These are phyloP conservation scores for Conopomorpha cramerella DNA, from an alignment of 1,140 invertebrate species.

Conservation along the genomic window DNA sequence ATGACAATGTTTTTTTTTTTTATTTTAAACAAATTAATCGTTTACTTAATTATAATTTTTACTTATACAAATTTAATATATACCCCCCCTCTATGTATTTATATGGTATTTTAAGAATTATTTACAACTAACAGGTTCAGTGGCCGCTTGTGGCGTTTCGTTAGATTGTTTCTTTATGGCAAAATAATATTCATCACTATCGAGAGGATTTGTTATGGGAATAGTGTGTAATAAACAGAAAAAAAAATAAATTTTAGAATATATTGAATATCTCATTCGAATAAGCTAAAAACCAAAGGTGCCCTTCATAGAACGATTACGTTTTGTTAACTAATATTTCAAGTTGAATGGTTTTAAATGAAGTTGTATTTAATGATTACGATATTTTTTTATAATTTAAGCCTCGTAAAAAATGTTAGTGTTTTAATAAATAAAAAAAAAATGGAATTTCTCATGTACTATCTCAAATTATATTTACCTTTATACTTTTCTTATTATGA, in stretches of 20 bases:
- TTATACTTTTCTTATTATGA: too few species aligned
- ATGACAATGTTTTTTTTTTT: too few species aligned
- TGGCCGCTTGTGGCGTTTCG: too few species aligned
- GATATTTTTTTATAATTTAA: conserved; percentile 54
- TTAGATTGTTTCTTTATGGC: conserved; percentile 42
- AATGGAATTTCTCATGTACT: conserved; percentile 52
- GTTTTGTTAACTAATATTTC: conserved; percentile 60
- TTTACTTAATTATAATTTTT: too few species aligned
- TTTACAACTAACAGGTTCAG: conserved; percentile 57
- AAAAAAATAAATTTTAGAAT: conserved; percentile 56
- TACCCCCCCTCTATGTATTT: conserved; percentile 19
- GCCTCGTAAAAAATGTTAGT: conserved; percentile 54
- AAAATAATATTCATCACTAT: conserved; percentile 40
- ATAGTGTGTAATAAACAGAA: conserved; percentile 50
- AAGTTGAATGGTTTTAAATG: conserved; percentile 58
- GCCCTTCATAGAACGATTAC: conserved; percentile 62
- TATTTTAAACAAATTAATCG: too few species aligned
- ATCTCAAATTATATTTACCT: conserved; percentile 61
- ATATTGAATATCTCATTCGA: conserved; percentile 57
- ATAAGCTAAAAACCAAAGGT: conserved; percentile 65
- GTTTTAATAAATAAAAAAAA: conserved; percentile 56
- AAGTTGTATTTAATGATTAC: conserved; percentile 55
- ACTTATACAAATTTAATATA: too few species aligned
- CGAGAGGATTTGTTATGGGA: conserved; percentile 49
- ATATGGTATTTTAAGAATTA: conserved; percentile 54